Base-by-base conservation (phyloP, 2,888 invertebrate species). In the Sericinus montela region DNA sequence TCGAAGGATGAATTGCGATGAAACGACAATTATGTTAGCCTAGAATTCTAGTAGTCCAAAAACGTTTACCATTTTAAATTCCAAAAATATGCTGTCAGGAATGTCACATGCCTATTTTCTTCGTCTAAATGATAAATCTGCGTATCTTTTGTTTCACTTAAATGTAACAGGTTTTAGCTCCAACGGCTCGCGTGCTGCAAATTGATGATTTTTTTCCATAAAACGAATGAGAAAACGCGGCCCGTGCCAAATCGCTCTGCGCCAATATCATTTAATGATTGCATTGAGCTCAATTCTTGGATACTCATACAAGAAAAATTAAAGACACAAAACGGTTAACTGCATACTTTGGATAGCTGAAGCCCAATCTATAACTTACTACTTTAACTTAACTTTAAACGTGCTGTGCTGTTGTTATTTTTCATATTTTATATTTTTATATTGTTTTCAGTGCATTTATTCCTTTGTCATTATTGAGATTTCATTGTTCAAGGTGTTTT, bases 101-200 rank as follows among this genome's bases (percentile, higher is more conserved):
- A 45, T 35, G 28, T 30, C 38, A 23, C 11, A 9, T 15, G 3
- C 34, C 30, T 32, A 8, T 44, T 10, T 8, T 30, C 30, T 3
- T 9, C 47, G 4, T 15, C 35, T 7, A 37, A 34, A 16, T 13
- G 14, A 46, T 46, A 40, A 29, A 41, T 53, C 28, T 25, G 2
- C 36, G 29, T 7, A 15, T 36, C 35, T 45, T 48, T 38, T 51
- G 41, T 53, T 42, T 51, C 47, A 35, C 34, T 36, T 46, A 46
- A 40, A 48, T 44, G 34, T 46, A 49, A 38, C 49, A 46, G 41
- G 37, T 48, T 47, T 44, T 8, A 28, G 37, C 32, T 13, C 19
- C 40, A 45, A 51, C 54, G 45, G 43, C 52, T 73, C 51, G 73
- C 79, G 76, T 80, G 80, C 59, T 51, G 52, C 39, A 69, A 72